Conservation (phyloP, 2,113 vertebrate species). For the Salvator merianae region DNA sequence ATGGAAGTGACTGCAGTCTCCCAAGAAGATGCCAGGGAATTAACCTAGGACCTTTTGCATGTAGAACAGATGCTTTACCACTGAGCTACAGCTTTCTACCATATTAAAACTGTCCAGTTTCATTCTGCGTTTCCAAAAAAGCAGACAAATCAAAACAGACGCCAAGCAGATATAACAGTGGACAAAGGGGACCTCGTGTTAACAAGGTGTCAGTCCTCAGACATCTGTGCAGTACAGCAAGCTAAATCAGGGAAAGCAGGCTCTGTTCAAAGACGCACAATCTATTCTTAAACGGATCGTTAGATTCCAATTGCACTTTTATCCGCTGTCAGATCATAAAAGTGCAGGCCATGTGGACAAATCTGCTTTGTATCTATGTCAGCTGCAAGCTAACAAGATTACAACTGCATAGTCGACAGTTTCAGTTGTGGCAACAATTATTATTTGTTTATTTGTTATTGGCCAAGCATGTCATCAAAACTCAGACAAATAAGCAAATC, state of each 20-base stretch:
- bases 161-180: background rate
- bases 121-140: background rate
- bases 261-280: background rate
- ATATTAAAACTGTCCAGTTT: background rate
- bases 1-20: background rate
- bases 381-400: background rate
- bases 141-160: background rate
- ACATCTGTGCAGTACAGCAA: background rate
- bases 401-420: background rate
- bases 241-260: background rate
- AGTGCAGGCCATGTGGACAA: background rate
- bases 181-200: background rate
- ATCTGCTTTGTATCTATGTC: background rate
- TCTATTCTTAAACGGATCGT: background rate
- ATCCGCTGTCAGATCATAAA: background rate
- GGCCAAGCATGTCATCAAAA: slow-evolving; percentile 2
- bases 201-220: background rate
- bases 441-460: background rate
- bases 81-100: no score
- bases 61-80: no score
- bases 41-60: no score
- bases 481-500: background rate
- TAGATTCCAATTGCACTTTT: background rate
- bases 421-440: background rate
- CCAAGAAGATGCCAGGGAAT: background rate